Conservation (phyloP, 2,888 invertebrate genomes). For the Stratiomys singularior region DNA sequence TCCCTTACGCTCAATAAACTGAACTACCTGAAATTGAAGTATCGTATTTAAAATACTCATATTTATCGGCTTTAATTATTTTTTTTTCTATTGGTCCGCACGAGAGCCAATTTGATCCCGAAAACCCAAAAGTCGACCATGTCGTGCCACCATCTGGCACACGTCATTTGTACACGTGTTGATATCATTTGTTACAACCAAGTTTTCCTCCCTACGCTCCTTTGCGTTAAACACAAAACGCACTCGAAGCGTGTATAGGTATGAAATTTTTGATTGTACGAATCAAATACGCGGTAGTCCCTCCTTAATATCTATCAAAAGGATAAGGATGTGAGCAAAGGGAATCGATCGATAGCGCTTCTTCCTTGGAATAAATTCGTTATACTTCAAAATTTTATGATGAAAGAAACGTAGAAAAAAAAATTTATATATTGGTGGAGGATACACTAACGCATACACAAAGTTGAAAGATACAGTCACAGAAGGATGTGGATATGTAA, state of each 20-base stretch:
- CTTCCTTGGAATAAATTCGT: conserved; percentile 47
- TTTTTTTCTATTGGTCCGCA: not conserved
- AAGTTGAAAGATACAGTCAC: not conserved
- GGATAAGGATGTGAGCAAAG: not conserved
- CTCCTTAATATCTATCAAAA: not conserved
- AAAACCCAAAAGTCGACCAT: conserved; percentile 15
- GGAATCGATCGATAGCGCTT: not conserved
- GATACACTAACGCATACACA: not conserved
- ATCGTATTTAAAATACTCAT: no score
- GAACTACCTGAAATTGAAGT: no score
- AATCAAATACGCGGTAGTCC: conserved; percentile 29
- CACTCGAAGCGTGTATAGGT: conserved; percentile 1
- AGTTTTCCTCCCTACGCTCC: not conserved
- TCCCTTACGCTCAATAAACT: no score
- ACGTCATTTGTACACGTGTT: conserved; percentile 51
- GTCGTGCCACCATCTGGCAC: conserved; percentile 49
- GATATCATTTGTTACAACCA: conserved; percentile 30
- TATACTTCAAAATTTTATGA: conserved; percentile 46
- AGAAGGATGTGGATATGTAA: conserved; percentile 18
- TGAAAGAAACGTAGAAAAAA: conserved; percentile 10
- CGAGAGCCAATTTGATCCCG: conserved; percentile 15
- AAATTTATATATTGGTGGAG: conserved; percentile 16
- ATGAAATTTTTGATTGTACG: conserved; percentile 41
- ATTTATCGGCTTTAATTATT: not conserved
- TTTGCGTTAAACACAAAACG: not conserved